Base-by-base conservation (phyloP, 1,140 invertebrate genomes). In the Tachypleus tridentatus region DNA sequence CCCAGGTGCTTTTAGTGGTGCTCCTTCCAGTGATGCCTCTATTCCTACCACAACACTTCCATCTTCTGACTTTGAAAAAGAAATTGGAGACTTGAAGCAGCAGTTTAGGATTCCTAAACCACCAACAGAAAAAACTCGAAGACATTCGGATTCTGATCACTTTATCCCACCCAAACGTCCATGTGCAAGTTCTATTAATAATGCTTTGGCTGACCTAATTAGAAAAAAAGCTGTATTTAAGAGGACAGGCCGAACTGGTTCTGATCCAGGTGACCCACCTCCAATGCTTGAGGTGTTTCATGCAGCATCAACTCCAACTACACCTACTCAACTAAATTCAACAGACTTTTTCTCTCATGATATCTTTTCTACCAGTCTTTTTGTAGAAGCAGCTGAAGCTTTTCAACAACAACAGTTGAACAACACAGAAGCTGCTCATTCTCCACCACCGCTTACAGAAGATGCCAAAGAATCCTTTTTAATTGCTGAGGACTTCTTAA, bases 131-230 rank as follows among this genome's bases (percentile, higher is more conserved):
- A 84, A 84, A 73, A 73, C 78, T 10, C 77, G 83, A 49, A 78
- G 83, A 69, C 81, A 85, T 73, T 84, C 83, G 52, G 83, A 85
- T 68, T 82, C 82, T 52, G 83, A 85, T 70, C 80, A 83, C 63
- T 83, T 84, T 72, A 77, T 80, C 52, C 77, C 81, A 66, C 80
- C 81, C 0, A 79, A 82, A 50, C 75, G 80, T 56, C 82, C 82
- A 3, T 66, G 61, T 48, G 60, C 62, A 29, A 64, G 62, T 51
- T 60, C 58, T 47, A 62, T 71, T 5, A 67, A 50, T 50, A 67
- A 58, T 61, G 65, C 71, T 29, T 51, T 74, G 11, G 64, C 70
- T 51, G 72, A 73, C 52, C 56, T 72, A 47, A 53, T 73, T 29
- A 64, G 70, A n/a, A 67, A 52, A 4, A 72, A 68, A 58, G 68